Percentiles rank a stretch among this genome's conserved stretches.
phyloP scores from a whole-genome alignment of 2,113 vertebrate species.

The Solea solea region DNA sequence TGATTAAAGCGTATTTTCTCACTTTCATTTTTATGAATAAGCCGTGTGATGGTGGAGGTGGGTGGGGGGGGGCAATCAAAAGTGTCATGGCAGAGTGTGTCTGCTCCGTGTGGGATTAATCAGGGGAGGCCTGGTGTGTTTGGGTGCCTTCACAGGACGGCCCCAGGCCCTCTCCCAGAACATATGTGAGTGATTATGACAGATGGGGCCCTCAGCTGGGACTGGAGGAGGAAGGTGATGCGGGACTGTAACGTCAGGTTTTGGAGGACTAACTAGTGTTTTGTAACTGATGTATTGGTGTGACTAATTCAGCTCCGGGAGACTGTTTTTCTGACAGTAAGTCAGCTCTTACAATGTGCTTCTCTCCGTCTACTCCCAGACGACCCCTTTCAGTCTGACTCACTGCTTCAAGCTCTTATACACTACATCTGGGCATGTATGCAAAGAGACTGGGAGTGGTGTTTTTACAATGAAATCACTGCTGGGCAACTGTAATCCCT shows the following conservation, averaged over 20 bases:
- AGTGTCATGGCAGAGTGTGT: slow-evolving; percentile 23
- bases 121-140: slow-evolving; percentile 50
- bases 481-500: slow-evolving; percentile 9
- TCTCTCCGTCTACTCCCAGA: slow-evolving; percentile 8
- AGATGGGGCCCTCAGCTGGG: slow-evolving; percentile 48
- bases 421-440: slow-evolving; percentile 17
- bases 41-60: slow-evolving; percentile 11
- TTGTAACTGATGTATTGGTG: slow-evolving; percentile 42
- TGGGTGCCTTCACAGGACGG: slow-evolving; percentile 52
- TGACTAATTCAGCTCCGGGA: slow-evolving; percentile 48
- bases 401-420: slow-evolving; percentile 29
- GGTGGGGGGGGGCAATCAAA: slow-evolving; percentile 20
- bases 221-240: slow-evolving; percentile 34
- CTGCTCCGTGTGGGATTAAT: slow-evolving; percentile 54
- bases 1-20: background rate
- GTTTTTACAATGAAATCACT: slow-evolving; percentile 30
- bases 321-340: slow-evolving; percentile 29
- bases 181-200: slow-evolving; percentile 75
- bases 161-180: slow-evolving; percentile 59
- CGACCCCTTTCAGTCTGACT: slow-evolving; percentile 25
- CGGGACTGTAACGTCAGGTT: slow-evolving; percentile 20
- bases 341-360: slow-evolving; percentile 27
- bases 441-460: slow-evolving; percentile 2
- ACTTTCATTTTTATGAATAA: slow-evolving; percentile 44
- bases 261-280: slow-evolving; percentile 24